Evolutionary conservation across 2,113 vertebrate genomes (phyloP).

Genomic region (Xiphorhynchus elegans): DNA sequence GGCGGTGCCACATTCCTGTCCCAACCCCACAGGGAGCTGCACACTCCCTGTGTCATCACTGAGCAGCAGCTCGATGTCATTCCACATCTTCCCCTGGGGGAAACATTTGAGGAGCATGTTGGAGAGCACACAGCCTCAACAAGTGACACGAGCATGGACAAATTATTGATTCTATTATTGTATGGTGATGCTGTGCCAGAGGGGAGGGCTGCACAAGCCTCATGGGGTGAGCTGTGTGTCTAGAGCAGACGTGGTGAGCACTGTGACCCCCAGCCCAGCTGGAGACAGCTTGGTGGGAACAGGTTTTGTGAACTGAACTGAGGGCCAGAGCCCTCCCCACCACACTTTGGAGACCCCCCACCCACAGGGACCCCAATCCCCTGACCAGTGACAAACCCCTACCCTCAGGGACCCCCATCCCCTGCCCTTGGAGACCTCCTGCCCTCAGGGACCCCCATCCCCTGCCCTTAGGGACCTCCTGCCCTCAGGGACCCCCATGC

Average conservation of each 20-base stretch:
- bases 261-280: background rate
- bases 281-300: background rate
- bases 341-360: accelerated
- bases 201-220: background rate
- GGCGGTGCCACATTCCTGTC: slow-evolving; percentile 80
- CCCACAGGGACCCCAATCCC: too few relatives aligned
- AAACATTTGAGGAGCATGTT: background rate
- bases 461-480: too few relatives aligned
- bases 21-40: slow-evolving; percentile 74
- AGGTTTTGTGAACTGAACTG: background rate
- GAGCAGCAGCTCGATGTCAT: slow-evolving; percentile 85
- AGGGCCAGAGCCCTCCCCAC: background rate
- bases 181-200: accelerated
- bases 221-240: accelerated
- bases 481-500: background rate
- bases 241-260: background rate
- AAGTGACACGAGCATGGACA: accelerated
- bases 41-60: slow-evolving; percentile 86
- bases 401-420: background rate
- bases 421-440: too few relatives aligned
- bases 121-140: background rate
- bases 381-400: background rate
- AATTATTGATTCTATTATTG: background rate
- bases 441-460: too few relatives aligned
- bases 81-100: slow-evolving; percentile 81